Percentiles rank a stretch among this genome's conserved stretches.
phyloP scores from a whole-genome alignment of 92 coral and sea anemone genomes.

The Epizoanthus ramosus region DNA sequence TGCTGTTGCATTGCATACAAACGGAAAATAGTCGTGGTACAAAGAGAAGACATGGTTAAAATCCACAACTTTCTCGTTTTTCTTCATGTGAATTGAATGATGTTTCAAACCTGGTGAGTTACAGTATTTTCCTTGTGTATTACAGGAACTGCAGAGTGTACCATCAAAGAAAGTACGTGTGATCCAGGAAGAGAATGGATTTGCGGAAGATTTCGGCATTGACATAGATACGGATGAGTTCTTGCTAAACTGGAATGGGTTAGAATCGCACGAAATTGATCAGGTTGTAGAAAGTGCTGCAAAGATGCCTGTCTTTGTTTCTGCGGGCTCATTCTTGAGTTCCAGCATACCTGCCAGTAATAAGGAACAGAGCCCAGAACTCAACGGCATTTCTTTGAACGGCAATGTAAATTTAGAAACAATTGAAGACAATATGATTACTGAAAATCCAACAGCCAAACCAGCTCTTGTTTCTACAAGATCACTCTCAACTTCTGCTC shows the following conservation, averaged over 20 bases:
- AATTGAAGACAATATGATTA: background rate
- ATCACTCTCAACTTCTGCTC: conserved; percentile 27
- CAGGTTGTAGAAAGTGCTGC: conserved; percentile 41
- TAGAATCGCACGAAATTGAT: conserved; percentile 38
- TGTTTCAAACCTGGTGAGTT: too few species aligned
- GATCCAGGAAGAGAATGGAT: conserved; percentile 35
- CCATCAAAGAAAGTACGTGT: conserved; percentile 26
- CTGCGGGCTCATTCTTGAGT: conserved; percentile 33
- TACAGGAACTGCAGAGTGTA: conserved; percentile 22
- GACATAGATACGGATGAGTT: conserved; percentile 36
- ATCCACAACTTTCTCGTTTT: too few species aligned
- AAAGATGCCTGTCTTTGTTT: conserved; percentile 19
- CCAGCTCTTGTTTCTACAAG: conserved; percentile 25
- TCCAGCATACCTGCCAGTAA: conserved; percentile 40
- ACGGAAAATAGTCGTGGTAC: too few species aligned
- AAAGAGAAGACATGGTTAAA: too few species aligned
- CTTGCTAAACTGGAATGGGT: conserved; percentile 32
- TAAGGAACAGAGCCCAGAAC: conserved; percentile 27
- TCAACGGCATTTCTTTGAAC: conserved; percentile 10
- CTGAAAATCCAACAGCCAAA: background rate
- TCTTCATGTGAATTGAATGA: too few species aligned
- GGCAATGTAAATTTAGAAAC: conserved; percentile 12
- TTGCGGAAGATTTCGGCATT: conserved; percentile 34
- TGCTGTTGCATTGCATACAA: too few species aligned
- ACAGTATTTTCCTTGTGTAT: background rate